Percentiles rank a stretch among this genome's conserved stretches.
Conservation (phyloP, 2,888 invertebrate species). For the Volucella inanis region DNA sequence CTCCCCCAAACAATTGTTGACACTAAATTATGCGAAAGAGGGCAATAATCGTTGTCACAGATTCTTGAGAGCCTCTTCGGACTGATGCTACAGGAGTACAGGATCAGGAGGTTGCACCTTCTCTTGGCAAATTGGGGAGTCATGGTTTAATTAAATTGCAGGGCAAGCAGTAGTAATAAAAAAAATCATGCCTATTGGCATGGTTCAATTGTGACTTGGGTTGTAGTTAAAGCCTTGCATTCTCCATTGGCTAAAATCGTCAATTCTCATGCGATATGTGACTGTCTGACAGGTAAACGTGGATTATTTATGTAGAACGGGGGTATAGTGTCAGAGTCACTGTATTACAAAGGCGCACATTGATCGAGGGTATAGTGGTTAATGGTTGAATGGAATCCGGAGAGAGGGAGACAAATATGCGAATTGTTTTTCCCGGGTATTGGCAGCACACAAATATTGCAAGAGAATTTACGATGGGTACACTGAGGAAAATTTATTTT, state of each 20-base stretch:
- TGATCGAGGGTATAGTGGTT: slow-evolving; percentile 26
- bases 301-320: slow-evolving; percentile 70
- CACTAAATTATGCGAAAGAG: slow-evolving; percentile 73
- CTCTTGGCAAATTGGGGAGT: slow-evolving; percentile 61
- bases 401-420: slow-evolving; percentile 62
- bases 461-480: slow-evolving; percentile 52
- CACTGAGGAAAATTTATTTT: slow-evolving; percentile 22
- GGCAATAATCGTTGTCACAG: slow-evolving; percentile 68
- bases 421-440: slow-evolving; percentile 51
- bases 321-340: slow-evolving; percentile 63
- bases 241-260: slow-evolving; percentile 54
- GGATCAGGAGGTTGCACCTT: neutral
- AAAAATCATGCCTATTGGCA: slow-evolving; percentile 70
- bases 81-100: slow-evolving; percentile 25
- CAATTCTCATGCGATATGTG: slow-evolving; percentile 66
- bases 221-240: slow-evolving; percentile 32
- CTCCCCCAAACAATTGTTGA: slow-evolving; percentile 72
- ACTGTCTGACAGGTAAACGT: slow-evolving; percentile 69
- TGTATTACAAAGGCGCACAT: slow-evolving; percentile 37
- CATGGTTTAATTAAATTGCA: slow-evolving; percentile 69
- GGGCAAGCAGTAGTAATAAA: slow-evolving; percentile 66
- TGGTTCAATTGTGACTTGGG: slow-evolving; percentile 63
- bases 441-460: slow-evolving; percentile 32
- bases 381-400: slow-evolving; percentile 57
- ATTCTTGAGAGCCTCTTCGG: slow-evolving; percentile 50